Conservation (phyloP, 2,113 vertebrate species). For the Callionymus lyra region DNA sequence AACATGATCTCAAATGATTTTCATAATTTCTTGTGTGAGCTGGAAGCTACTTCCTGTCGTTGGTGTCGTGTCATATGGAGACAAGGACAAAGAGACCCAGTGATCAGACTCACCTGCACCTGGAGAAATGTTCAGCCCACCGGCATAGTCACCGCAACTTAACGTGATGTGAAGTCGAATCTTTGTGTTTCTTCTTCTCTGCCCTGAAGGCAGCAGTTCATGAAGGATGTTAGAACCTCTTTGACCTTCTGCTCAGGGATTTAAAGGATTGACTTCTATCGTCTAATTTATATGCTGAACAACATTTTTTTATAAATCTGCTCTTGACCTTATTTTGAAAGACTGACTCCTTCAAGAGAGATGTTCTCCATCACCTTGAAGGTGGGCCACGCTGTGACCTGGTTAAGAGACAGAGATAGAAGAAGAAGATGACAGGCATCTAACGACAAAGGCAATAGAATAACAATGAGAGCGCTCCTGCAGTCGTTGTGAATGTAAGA, state of each 20-base stretch:
- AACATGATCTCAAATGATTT: no score
- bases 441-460: slow-evolving; percentile 46
- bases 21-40: no score
- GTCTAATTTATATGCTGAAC: neutral
- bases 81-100: no score
- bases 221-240: slow-evolving; percentile 22
- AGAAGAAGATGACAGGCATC: slow-evolving; percentile 47
- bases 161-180: slow-evolving; percentile 39
- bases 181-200: slow-evolving; percentile 15
- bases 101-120: slow-evolving; percentile 8
- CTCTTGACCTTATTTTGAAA: neutral
- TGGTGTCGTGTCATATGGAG: no score
- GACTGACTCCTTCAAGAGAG: neutral
- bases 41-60: no score
- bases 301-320: no score
- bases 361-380: no score
- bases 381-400: neutral
- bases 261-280: slow-evolving; percentile 6
- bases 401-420: slow-evolving; percentile 23
- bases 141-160: slow-evolving; percentile 4
- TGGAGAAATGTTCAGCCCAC: slow-evolving; percentile 14
- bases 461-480: slow-evolving; percentile 48
- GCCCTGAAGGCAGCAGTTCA: slow-evolving; percentile 34
- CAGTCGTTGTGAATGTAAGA: slow-evolving; percentile 18
- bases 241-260: slow-evolving; percentile 28